Percentiles rank a stretch among this genome's conserved stretches.
These are phyloP conservation scores for Eudemis profundana DNA, from an alignment of 2,888 invertebrate species.

Conservation along the genomic window DNA sequence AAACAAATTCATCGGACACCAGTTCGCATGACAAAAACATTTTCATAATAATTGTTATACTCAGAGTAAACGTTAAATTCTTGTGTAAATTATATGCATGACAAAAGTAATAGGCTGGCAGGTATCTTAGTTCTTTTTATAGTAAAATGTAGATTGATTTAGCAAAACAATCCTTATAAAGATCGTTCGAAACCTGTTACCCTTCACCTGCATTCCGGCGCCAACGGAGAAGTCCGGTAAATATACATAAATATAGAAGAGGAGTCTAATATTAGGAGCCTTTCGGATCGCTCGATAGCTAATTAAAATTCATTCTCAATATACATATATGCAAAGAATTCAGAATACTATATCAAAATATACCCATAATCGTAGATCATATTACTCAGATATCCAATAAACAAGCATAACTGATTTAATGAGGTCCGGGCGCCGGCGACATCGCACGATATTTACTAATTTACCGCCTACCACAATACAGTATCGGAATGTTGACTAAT, in stretches of 20 bases:
- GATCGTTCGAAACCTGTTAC: conserved; percentile 8
- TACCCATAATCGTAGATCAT: conserved; percentile 34
- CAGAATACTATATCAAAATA: conserved; percentile 34
- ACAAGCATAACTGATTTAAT: conserved; percentile 61
- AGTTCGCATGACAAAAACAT: conserved; percentile 3
- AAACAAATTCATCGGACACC: not conserved
- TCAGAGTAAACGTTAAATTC: not conserved
- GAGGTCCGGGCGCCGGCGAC: conserved; percentile 69
- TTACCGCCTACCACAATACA: conserved; percentile 66
- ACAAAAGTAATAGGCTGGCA: not conserved
- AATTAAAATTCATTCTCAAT: conserved; percentile 29
- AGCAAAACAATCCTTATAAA: not conserved
- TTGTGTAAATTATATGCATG: not conserved
- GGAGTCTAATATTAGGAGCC: not conserved
- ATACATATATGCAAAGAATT: conserved; percentile 23
- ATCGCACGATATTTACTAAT: conserved; percentile 75
- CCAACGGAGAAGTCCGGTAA: conserved; percentile 11
- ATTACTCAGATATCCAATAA: conserved; percentile 38
- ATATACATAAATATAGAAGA: conserved; percentile 15
- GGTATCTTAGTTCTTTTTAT: too few species aligned
- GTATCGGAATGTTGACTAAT: conserved; percentile 76
- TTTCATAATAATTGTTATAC: not conserved
- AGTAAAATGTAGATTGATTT: too few species aligned
- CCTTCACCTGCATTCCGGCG: conserved; percentile 32
- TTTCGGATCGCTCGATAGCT: conserved; percentile 4